Base-by-base conservation (phyloP, 2,888 invertebrate species). In the Ophonus ardosiacus region DNA sequence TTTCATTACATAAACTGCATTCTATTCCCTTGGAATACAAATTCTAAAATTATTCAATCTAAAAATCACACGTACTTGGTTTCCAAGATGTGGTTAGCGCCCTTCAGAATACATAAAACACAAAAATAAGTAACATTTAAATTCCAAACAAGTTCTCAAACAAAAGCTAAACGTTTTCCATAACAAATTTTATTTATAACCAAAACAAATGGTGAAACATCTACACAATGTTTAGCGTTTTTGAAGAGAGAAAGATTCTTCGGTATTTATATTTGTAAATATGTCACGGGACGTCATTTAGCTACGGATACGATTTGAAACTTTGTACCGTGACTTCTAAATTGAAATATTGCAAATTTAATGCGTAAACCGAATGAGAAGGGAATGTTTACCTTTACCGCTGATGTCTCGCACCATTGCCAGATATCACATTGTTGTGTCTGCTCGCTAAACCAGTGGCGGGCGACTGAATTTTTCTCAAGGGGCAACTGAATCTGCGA, bases 261-360 rank as follows among this genome's bases (percentile, higher is more conserved):
- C 51, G n/a, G 21, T 65, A 68, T 65, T 31, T 76, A 61, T 83
- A 83, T 83, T 83, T 83, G 83, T 83, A 83, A 83, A 83, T 83
- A 83, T 76, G 76, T 76, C 83, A 59, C 7, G 56, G 31, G 24
- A 74, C 57, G 43, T 74, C 83, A 81, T 17, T 71, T 38, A 63
- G 18, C 21, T 63, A 10, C 18, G 40, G 43, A 31, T 31, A 51
- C 13, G 18, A 56, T 43, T 51, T 56, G 18, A 43, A 10, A 51
- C 74, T 74, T 71, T 43, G 74, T 56, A 74, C 74, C 17, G 40
- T 21, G 56, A n/a, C 18, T 56, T 81, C 40, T 40, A 83, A 76
- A 74, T 74, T 74, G 61, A 76, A 76, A 38, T 83, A 59, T 74
- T 61, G 61, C 83, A 83, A 57, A 83, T 83, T 82, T 83, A 83